A percentile compares a stretch with the other conserved stretches of the same genome.
phyloP scores from a whole-genome alignment of 2,888 invertebrate genomes.

The Lymantria monacha region DNA sequence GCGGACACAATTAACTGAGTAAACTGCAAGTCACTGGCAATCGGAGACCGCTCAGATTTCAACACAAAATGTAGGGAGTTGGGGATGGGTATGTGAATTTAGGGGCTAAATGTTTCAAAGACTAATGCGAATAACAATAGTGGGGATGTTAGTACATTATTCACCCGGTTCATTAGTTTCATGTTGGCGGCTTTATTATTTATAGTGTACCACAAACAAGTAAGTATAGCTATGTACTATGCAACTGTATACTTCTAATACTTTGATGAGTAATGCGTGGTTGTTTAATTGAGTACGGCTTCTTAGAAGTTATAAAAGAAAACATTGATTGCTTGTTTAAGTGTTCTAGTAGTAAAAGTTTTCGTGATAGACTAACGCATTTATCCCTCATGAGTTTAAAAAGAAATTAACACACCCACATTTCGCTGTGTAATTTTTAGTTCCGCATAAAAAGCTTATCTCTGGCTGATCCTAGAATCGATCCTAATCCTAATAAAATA shows the following conservation, averaged over 20 bases:
- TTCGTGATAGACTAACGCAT: too few relatives aligned
- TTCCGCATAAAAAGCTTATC: too few relatives aligned
- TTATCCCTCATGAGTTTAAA: too few relatives aligned
- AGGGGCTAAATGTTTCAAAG: slow-evolving; percentile 41
- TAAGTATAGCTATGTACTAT: slow-evolving; percentile 4
- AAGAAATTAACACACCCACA: too few relatives aligned
- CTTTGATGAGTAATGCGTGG: slow-evolving; percentile 20
- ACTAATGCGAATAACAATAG: slow-evolving; percentile 58
- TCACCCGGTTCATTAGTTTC: slow-evolving; percentile 45
- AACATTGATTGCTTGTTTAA: too few relatives aligned
- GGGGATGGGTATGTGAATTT: slow-evolving; percentile 44
- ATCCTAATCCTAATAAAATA: too few relatives aligned
- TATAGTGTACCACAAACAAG: slow-evolving; percentile 18
- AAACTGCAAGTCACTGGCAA: slow-evolving; percentile 75
- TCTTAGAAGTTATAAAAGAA: slow-evolving; percentile 5
- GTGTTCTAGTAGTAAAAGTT: too few relatives aligned
- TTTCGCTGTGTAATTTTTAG: too few relatives aligned
- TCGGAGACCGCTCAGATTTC: slow-evolving; percentile 66
- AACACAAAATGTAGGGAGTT: slow-evolving; percentile 52
- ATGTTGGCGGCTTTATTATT: slow-evolving; percentile 32
- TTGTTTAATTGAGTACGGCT: slow-evolving; percentile 2
- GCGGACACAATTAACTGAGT: slow-evolving; percentile 69
- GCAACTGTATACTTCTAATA: slow-evolving; percentile 8
- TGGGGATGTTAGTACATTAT: slow-evolving; percentile 46
- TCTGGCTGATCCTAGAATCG: too few relatives aligned